Evolutionary conservation across 2,113 vertebrate species (phyloP), one percentile per base, ranked within the genome.

Genomic region (Macaca mulatta): DNA sequence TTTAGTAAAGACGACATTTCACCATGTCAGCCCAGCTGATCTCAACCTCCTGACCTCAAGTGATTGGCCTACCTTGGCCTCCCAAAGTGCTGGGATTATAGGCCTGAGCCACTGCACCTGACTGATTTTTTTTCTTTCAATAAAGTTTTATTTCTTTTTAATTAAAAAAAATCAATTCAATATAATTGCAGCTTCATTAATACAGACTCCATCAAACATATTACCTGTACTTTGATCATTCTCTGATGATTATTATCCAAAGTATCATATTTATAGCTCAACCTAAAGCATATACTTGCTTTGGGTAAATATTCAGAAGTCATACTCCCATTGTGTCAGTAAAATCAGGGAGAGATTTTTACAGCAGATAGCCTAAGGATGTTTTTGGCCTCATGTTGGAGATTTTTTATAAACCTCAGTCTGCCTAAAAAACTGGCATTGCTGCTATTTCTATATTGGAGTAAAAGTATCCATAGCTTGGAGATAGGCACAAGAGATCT

Each of bases 291-390:
- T 18, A 40, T 48, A 22, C 43, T 92, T 22, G 6, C 52, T 75
- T 61, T 48, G 52, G 22, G 40, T 75, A 92, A 92, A 83, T 74
- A 84, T 75, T 92, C 74, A 59, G 80, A 75, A 92, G 48, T 75
- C 69, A 61, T 61, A 75, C 75, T 40, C 40, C 82, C 80, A 84
- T 84, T 84, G 52, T 84, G 90, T 92, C 69, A 84, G 80, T 75
- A 84, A 84, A 92, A 92, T 61, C 40, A 92, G 9, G 52, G 50
- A 92, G 22, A 84, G 90, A 75, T 61, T 84, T 92, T 92, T 92
- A 72, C 5, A 92, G 40, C 80, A 45, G 52, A 74, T 74, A 92
- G 90, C 80, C 55, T 83, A 16, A 84, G 67, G 40, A 61, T 35
- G 45, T 72, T n/a, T 92, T 75, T 84, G 52, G 52, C 17, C 80